Evolutionary conservation across 2,113 vertebrate genomes (phyloP).

Genomic region (Brachyhypopomus occidentalis): DNA sequence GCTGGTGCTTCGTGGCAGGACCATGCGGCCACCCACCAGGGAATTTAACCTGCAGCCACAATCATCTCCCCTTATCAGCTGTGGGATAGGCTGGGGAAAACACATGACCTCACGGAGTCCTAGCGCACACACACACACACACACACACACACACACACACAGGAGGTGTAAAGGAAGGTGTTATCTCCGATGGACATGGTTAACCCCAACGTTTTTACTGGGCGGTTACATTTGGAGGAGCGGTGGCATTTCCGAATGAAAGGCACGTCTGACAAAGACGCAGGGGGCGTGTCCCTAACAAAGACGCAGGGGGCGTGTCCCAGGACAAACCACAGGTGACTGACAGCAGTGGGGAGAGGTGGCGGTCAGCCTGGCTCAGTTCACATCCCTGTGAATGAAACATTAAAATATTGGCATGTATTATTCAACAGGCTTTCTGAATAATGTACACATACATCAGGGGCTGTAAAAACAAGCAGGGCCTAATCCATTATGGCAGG

Average conservation of each 20-base stretch:
- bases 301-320: constrained; percentile 13
- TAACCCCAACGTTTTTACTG: constrained; percentile 26
- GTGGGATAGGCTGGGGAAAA: constrained; percentile 20
- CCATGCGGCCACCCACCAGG: constrained; percentile 14
- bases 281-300: too few species aligned
- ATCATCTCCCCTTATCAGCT: constrained; percentile 34
- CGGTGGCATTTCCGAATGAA: constrained; percentile 38
- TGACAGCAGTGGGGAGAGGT: constrained; percentile 6
- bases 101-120: constrained; percentile 1
- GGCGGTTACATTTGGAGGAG: constrained; percentile 39
- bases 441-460: constrained; percentile 59
- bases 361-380: constrained; percentile 26
- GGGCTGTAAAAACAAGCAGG: constrained; percentile 54
- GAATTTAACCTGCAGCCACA: constrained; percentile 36
- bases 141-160: constrained; percentile 14
- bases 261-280: too few species aligned
- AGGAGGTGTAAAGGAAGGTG: background rate
- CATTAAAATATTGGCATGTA: constrained; percentile 51
- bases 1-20: constrained; percentile 31
- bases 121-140: constrained; percentile 1
- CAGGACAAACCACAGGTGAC: background rate
- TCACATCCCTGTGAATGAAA: constrained; percentile 46
- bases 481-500: constrained; percentile 47
- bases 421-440: constrained; percentile 53
- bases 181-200: constrained; percentile 41